These are phyloP conservation scores for Zeuzera pyrina DNA, from an alignment of 2,888 invertebrate species.

Conservation along the genomic window DNA sequence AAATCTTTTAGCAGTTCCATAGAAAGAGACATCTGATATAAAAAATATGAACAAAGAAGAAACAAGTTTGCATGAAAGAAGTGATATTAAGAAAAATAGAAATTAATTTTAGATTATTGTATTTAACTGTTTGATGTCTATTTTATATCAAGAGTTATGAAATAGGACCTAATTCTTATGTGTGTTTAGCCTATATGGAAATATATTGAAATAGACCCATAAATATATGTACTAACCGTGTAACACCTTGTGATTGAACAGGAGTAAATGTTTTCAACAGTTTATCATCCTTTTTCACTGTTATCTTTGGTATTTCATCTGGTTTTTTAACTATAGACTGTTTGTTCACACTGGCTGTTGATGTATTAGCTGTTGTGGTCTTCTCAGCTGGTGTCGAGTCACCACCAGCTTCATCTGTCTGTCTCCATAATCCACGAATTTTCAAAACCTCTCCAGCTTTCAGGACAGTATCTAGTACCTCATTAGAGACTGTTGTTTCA, in stretches of 20 bases:
- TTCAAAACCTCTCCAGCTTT: slow-evolving; percentile 87
- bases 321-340: slow-evolving; percentile 40
- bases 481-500: slow-evolving; percentile 88
- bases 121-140: no score
- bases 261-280: slow-evolving; percentile 53
- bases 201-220: slow-evolving; percentile 1
- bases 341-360: slow-evolving; percentile 35
- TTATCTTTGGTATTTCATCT: slow-evolving; percentile 47
- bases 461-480: slow-evolving; percentile 84
- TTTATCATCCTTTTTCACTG: slow-evolving; percentile 67
- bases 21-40: no score
- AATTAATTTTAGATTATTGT: no score
- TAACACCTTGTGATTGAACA: slow-evolving; percentile 32
- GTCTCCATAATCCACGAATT: slow-evolving; percentile 86
- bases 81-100: no score
- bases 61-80: no score
- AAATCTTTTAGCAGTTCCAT: no score
- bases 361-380: slow-evolving; percentile 21
- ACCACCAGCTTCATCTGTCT: slow-evolving; percentile 64
- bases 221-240: not conserved
- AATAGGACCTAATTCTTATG: no score
- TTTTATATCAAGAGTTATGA: no score
- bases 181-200: not conserved
- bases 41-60: no score
- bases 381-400: slow-evolving; percentile 42